Conservation (phyloP, 2,888 invertebrate genomes). For the Anorthoa munda region DNA sequence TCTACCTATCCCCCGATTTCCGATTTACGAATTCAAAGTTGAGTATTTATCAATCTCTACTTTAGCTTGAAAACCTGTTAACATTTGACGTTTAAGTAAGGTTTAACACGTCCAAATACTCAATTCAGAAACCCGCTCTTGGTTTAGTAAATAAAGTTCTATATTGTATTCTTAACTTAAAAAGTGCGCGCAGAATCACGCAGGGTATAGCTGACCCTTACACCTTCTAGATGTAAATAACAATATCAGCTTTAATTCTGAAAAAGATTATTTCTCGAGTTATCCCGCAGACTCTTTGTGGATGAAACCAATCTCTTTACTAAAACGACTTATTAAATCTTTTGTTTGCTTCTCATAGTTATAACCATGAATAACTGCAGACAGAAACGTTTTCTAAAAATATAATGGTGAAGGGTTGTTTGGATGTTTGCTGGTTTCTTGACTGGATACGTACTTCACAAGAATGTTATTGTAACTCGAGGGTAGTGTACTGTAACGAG, state of each 20-base stretch:
- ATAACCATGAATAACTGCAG: conserved; percentile 2
- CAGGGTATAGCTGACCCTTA: background rate
- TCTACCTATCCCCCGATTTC: no score
- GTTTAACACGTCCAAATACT: no score
- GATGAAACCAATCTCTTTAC: background rate
- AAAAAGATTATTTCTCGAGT: conserved; percentile 4
- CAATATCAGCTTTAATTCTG: background rate
- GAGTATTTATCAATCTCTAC: no score
- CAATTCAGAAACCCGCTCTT: no score
- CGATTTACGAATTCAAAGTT: no score
- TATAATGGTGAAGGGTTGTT: background rate
- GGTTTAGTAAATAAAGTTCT: no score
- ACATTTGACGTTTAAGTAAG: no score
- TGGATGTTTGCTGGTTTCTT: background rate
- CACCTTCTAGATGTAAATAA: conserved; percentile 4
- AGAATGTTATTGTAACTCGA: no score
- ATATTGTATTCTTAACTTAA: background rate
- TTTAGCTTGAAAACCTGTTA: no score
- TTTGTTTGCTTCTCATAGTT: conserved; percentile 14
- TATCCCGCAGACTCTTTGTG: conserved; percentile 9
- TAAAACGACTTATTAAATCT: conserved; percentile 7
- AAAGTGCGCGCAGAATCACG: background rate
- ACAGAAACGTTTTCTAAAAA: background rate
- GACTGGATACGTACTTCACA: background rate
- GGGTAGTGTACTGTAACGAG: no score